Evolutionary conservation across 2,888 invertebrate genomes (phyloP).

Genomic region (Yponomeuta sedellus): DNA sequence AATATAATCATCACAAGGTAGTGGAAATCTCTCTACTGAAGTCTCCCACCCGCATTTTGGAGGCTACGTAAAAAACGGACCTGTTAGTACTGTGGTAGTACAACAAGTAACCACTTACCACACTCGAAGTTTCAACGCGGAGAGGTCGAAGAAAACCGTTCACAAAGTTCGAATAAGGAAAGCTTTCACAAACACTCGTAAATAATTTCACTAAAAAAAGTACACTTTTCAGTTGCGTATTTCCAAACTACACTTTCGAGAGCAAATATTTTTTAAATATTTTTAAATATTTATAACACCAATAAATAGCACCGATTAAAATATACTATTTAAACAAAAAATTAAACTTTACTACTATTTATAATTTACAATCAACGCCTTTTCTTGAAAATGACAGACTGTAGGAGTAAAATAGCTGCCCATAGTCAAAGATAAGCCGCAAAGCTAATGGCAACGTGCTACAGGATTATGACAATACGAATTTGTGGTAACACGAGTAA

Average conservation of each 20-base stretch:
- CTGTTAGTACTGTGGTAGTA: too few relatives aligned
- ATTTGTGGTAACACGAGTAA: constrained; percentile 6
- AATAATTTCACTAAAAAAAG: background rate
- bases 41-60: too few relatives aligned
- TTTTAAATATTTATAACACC: background rate
- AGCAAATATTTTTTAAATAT: too few relatives aligned
- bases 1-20: too few relatives aligned
- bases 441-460: background rate
- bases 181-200: background rate
- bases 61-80: too few relatives aligned
- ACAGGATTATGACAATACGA: constrained; percentile 1
- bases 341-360: too few relatives aligned
- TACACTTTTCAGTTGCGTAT: background rate
- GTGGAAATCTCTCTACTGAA: too few relatives aligned
- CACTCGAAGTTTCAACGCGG: background rate
- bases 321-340: too few relatives aligned
- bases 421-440: background rate
- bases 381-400: too few relatives aligned
- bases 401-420: too few relatives aligned
- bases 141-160: background rate
- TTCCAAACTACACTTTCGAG: background rate
- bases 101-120: background rate
- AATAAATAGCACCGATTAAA: background rate
- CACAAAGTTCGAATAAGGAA: background rate
- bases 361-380: too few relatives aligned